Conservation (phyloP, 2,888 invertebrate species). For the Odontocolon sp. region DNA sequence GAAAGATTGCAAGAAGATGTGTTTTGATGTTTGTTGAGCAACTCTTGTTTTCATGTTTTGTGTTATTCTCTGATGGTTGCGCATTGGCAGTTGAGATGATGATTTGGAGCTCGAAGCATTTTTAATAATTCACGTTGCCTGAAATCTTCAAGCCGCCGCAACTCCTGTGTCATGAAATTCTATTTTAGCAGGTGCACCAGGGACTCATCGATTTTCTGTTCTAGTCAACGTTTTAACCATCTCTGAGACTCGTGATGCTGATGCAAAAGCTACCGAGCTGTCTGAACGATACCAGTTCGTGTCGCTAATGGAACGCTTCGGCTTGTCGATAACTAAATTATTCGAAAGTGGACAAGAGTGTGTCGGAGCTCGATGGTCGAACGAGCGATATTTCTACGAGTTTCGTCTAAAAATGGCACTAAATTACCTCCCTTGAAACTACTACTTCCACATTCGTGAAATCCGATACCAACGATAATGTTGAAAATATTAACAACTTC, state of each 20-base stretch:
- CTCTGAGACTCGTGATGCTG: constrained; percentile 11
- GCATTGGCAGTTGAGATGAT: neutral
- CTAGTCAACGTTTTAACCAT: constrained; percentile 22
- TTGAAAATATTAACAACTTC: constrained; percentile 9
- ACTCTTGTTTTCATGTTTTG: neutral
- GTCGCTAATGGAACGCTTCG: constrained; percentile 74
- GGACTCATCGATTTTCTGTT: constrained; percentile 72
- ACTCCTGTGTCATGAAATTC: neutral
- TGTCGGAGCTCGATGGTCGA: constrained; percentile 39
- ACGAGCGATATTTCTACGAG: too few species aligned
- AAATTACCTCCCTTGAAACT: constrained; percentile 49
- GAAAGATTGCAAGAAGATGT: too few species aligned
- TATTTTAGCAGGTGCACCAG: neutral
- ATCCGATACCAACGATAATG: constrained; percentile 28
- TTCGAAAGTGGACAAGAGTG: constrained; percentile 65
- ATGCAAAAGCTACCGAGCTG: constrained; percentile 26
- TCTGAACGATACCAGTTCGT: constrained; percentile 19
- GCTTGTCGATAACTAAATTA: constrained; percentile 77
- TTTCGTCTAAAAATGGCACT: constrained; percentile 31
- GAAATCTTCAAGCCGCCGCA: neutral
- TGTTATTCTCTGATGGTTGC: neutral
- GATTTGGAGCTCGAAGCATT: too few species aligned
- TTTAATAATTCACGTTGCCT: too few species aligned
- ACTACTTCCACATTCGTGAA: constrained; percentile 50
- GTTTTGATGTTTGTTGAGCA: neutral